These are phyloP conservation scores for Psettodes erumei DNA, from an alignment of 2,113 vertebrate genomes.

Conservation along the genomic window DNA sequence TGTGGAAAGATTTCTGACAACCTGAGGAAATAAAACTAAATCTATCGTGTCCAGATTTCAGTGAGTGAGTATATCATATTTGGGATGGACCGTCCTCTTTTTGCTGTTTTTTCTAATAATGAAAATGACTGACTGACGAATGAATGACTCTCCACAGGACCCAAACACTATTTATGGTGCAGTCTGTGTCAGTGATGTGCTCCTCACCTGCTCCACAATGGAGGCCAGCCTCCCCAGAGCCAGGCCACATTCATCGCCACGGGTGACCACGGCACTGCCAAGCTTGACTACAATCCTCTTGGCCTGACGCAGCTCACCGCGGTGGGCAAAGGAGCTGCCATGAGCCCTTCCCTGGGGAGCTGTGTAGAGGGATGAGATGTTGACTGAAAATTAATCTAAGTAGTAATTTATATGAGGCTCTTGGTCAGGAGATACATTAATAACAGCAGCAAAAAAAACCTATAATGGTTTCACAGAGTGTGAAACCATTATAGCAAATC, in stretches of 20 bases:
- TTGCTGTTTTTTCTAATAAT: not conserved
- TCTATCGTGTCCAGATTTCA: no score
- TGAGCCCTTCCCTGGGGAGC: conserved; percentile 84
- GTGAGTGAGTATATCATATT: no score
- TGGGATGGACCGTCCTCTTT: no score
- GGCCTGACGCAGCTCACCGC: conserved; percentile 92
- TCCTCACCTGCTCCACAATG: conserved; percentile 96
- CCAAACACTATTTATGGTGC: not conserved
- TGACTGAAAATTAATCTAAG: not conserved
- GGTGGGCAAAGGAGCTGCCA: conserved; percentile 91
- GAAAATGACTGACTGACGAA: no score
- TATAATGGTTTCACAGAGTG: not conserved
- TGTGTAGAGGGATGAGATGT: conserved; percentile 4
- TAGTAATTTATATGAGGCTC: not conserved
- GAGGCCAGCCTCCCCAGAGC: conserved; percentile 95
- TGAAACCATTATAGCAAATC: not conserved
- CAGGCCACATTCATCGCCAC: conserved; percentile 96
- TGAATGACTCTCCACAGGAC: no score
- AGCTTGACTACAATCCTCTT: conserved; percentile 97
- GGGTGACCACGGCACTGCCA: conserved; percentile 96
- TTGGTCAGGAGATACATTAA: not conserved
- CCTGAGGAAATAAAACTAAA: no score
- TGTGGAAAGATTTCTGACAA: not conserved
- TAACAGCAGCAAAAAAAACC: not conserved
- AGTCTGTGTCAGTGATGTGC: not conserved